phyloP scores from a whole-genome alignment of 2,797 vertebrate species.

The Rhinichthys osculus region DNA sequence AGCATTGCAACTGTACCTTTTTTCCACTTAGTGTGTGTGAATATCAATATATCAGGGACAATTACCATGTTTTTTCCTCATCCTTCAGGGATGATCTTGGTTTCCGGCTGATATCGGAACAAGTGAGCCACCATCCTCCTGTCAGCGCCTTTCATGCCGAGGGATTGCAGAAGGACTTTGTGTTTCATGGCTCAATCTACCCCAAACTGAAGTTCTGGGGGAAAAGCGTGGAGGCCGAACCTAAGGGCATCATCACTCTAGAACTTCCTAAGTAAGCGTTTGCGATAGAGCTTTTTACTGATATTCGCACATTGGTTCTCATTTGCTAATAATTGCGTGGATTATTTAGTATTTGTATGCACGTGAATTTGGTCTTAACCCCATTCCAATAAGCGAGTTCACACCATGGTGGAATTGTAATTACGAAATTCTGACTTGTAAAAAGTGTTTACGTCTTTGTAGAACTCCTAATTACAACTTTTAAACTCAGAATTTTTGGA shows the following conservation, averaged over 20 bases:
- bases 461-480: neutral
- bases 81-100: slow-evolving; percentile 91
- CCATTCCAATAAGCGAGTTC: neutral
- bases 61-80: neutral
- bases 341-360: neutral
- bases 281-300: neutral
- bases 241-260: slow-evolving; percentile 94
- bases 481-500: no score
- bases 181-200: slow-evolving; percentile 98
- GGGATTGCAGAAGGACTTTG: slow-evolving; percentile 91
- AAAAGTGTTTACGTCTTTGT: neutral
- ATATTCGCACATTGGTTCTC: neutral
- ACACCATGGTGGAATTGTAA: neutral
- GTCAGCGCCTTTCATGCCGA: slow-evolving; percentile 97
- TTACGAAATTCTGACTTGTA: neutral
- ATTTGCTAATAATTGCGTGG: neutral
- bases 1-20: neutral
- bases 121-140: slow-evolving; percentile 98
- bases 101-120: slow-evolving; percentile 95
- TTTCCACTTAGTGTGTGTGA: neutral
- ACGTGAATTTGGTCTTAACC: neutral
- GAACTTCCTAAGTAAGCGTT: slow-evolving; percentile 92
- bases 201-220: slow-evolving; percentile 99
- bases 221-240: slow-evolving; percentile 98
- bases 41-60: neutral